A percentile compares a stretch with the other conserved stretches of the same genome.
phyloP scores from a whole-genome alignment of 2,113 vertebrate species.

The Kobus ellipsiprymnus region DNA sequence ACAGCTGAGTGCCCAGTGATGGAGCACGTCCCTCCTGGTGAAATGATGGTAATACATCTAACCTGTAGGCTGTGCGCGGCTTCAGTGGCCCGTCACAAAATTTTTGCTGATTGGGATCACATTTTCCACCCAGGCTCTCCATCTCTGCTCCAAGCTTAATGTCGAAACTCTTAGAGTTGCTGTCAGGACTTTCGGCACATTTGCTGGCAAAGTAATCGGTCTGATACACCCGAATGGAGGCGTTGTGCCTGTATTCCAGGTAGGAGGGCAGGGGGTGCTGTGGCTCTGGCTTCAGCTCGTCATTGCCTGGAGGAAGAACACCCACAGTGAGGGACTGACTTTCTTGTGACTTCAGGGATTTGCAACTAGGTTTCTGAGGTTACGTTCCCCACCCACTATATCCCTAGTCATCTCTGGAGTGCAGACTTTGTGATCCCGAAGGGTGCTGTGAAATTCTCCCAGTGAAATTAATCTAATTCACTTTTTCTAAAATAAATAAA shows the following conservation, averaged over 20 bases:
- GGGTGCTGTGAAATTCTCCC: not conserved
- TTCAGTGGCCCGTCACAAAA: constrained; percentile 96
- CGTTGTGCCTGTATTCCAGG: constrained; percentile 89
- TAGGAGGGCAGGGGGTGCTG: constrained; percentile 94
- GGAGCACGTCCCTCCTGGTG: not conserved
- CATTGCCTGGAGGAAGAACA: constrained; percentile 76
- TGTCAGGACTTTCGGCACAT: constrained; percentile 85
- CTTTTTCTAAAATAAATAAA: not conserved
- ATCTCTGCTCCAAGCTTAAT: constrained; percentile 90
- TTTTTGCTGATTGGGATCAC: constrained; percentile 79
- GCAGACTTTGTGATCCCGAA: not conserved
- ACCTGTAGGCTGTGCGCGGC: constrained; percentile 94
- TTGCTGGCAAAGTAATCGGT: constrained; percentile 90
- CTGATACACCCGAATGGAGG: constrained; percentile 90
- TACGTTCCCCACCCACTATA: not conserved
- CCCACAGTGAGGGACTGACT: not conserved
- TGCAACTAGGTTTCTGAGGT: not conserved
- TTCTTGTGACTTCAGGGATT: not conserved
- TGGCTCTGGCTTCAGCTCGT: constrained; percentile 84
- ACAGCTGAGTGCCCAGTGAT: not conserved
- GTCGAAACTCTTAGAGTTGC: constrained; percentile 81
- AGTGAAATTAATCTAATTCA: not conserved
- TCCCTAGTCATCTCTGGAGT: not conserved
- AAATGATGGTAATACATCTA: constrained; percentile 50
- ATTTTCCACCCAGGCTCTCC: constrained; percentile 91